Percentiles rank a stretch among this genome's conserved stretches.
These are phyloP conservation scores for Mya arenaria DNA, from an alignment of 1,140 invertebrate genomes.

Conservation along the genomic window DNA sequence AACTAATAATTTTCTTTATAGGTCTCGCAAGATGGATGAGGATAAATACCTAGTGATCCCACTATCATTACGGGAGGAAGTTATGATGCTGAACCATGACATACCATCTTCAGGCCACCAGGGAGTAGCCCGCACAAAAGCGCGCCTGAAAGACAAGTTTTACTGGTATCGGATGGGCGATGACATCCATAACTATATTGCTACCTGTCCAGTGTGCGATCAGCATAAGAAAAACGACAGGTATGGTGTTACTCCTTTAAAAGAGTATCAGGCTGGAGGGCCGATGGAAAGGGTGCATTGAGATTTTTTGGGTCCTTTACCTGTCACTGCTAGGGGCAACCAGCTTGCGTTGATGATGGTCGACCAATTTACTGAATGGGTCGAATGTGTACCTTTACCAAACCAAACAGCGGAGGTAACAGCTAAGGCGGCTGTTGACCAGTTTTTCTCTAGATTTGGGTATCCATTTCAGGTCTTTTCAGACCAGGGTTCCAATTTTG, in stretches of 20 bases:
- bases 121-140: too few species aligned
- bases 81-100: too few species aligned
- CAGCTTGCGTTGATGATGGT: conserved; percentile 63
- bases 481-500: conserved; percentile 57
- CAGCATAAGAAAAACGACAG: conserved; percentile 11
- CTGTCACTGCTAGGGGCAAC: conserved; percentile 62
- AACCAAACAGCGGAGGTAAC: conserved; percentile 55
- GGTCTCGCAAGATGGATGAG: too few species aligned
- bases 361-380: conserved; percentile 73
- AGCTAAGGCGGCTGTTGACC: conserved; percentile 30
- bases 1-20: too few species aligned
- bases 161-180: too few species aligned
- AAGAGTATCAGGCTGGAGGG: conserved; percentile 6
- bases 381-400: conserved; percentile 63
- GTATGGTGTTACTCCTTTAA: not conserved
- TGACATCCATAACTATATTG: too few species aligned
- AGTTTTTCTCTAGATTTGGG: conserved; percentile 57
- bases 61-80: too few species aligned
- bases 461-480: conserved; percentile 43
- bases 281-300: conserved; percentile 46
- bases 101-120: too few species aligned
- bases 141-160: too few species aligned
- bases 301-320: conserved; percentile 63
- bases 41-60: too few species aligned
- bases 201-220: too few species aligned